Percentiles rank a stretch among this genome's conserved stretches.
These are phyloP conservation scores for Timandra comae DNA, from an alignment of 2,888 invertebrate species.

Conservation along the genomic window DNA sequence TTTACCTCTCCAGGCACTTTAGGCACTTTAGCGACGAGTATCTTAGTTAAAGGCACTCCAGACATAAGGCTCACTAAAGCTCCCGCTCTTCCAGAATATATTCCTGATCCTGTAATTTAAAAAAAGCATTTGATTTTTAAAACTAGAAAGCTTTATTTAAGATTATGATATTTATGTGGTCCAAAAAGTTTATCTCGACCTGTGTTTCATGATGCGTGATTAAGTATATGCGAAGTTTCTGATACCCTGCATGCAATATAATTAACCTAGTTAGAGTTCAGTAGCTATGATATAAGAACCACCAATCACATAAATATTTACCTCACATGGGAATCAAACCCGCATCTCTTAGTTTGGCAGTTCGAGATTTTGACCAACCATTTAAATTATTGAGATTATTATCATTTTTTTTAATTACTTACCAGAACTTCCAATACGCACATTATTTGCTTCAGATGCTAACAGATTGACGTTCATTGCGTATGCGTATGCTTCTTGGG, in stretches of 20 bases:
- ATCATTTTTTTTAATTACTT: constrained; percentile 5
- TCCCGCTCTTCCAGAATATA: constrained; percentile 78
- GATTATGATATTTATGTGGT: no score
- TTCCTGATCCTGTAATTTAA: constrained; percentile 82
- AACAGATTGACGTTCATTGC: constrained; percentile 82
- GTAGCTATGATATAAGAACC: neutral
- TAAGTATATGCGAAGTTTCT: no score
- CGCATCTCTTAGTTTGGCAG: neutral
- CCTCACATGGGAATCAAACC: no score
- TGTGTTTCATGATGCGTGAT: no score
- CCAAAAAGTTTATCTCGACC: no score
- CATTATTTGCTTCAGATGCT: constrained; percentile 82
- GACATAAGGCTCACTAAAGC: constrained; percentile 64
- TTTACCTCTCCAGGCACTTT: constrained; percentile 63
- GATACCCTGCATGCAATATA: no score
- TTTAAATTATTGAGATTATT: neutral
- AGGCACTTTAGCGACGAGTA: constrained; percentile 64
- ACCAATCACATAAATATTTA: no score
- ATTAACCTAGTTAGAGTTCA: no score
- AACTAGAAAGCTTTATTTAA: no score
- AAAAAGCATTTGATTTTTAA: neutral
- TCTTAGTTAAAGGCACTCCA: constrained; percentile 48
- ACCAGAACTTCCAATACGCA: constrained; percentile 76
- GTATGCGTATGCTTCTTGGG: constrained; percentile 83
- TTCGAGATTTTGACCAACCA: neutral